Conservation (phyloP, 2,888 invertebrate genomes). For the Eristalinus aeneus region DNA sequence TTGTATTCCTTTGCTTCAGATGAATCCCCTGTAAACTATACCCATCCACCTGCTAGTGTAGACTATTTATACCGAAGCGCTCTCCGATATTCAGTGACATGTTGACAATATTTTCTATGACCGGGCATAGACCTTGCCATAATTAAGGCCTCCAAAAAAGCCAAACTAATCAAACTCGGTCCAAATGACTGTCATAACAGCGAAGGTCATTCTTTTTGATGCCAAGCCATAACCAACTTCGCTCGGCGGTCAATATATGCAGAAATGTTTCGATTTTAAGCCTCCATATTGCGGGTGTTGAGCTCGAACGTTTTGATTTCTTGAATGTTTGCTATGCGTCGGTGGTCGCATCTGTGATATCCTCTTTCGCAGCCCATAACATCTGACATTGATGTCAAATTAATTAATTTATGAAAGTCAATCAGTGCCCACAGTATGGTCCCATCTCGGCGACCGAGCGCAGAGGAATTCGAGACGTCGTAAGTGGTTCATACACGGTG, state of each 20-base stretch:
- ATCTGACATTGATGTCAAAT: constrained; percentile 42
- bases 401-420: constrained; percentile 48
- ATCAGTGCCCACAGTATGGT: not conserved
- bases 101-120: not conserved
- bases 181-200: not conserved
- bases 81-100: not conserved
- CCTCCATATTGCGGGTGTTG: constrained; percentile 16
- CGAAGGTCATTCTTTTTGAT: constrained; percentile 38
- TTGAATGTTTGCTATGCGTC: not conserved
- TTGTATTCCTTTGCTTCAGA: constrained; percentile 18
- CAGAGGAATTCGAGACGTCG: not conserved
- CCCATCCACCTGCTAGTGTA: not conserved
- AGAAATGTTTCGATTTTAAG: constrained; percentile 5
- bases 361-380: constrained; percentile 16
- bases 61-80: constrained; percentile 50
- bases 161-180: not conserved
- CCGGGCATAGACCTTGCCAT: constrained; percentile 6
- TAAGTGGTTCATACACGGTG: not conserved
- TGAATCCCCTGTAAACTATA: constrained; percentile 42
- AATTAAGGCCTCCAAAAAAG: constrained; percentile 3
- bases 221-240: not conserved
- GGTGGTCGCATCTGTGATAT: constrained; percentile 1
- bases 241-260: constrained; percentile 24
- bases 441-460: not conserved
- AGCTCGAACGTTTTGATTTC: not conserved